Percentiles rank a stretch among this genome's conserved stretches.
phyloP scores from a whole-genome alignment of 2,113 vertebrate species.

The Neotoma lepida region DNA sequence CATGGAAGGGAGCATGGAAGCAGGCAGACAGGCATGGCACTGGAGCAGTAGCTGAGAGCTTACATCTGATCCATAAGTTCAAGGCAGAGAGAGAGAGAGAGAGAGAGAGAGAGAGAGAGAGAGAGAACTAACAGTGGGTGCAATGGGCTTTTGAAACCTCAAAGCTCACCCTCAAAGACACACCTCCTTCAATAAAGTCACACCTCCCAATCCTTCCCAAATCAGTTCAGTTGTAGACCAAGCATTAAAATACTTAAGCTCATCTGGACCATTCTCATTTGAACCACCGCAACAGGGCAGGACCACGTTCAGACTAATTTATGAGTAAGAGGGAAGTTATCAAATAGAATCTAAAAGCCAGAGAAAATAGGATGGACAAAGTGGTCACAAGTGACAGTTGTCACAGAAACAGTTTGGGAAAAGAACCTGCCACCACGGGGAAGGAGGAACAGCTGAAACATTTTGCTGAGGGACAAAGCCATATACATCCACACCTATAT shows the following conservation, averaged over 20 bases:
- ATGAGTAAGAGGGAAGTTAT: not conserved
- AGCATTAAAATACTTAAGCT: not conserved
- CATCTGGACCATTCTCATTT: not conserved
- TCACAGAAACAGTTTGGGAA: not conserved
- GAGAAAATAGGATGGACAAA: not conserved
- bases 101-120: not conserved
- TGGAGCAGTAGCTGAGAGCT: not conserved
- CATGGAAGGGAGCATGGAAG: not conserved
- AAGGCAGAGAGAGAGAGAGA: not conserved
- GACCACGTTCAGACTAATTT: not conserved
- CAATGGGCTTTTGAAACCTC: not conserved
- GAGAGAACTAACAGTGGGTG: not conserved
- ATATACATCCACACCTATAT: rapidly evolving
- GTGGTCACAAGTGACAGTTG: not conserved
- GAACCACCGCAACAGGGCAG: not conserved
- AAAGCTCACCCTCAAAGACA: not conserved
- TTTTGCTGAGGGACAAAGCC: not conserved
- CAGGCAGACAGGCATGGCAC: not conserved
- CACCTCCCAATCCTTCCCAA: not conserved
- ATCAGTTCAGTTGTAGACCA: not conserved
- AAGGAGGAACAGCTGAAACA: not conserved
- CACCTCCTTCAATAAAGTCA: not conserved
- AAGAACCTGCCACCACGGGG: too few species aligned
- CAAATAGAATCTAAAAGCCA: not conserved
- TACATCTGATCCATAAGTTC: not conserved